These are phyloP conservation scores for Drosophila sp. DNA, from an alignment of 1,140 invertebrate genomes.

Conservation along the genomic window DNA sequence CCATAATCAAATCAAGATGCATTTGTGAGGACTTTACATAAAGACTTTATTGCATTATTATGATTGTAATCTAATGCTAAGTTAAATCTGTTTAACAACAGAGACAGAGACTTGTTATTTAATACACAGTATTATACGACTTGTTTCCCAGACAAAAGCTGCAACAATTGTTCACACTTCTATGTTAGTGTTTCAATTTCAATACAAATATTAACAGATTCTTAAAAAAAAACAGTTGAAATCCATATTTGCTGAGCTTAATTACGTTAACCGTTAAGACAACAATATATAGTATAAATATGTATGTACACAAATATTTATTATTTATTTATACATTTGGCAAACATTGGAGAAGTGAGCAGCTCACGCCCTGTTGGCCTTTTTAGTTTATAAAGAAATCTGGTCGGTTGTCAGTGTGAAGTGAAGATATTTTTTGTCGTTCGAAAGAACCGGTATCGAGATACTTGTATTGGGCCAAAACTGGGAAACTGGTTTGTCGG, in stretches of 20 bases:
- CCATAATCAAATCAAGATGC: not conserved
- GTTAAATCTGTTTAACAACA: not conserved
- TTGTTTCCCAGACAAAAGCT: not conserved
- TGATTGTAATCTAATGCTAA: not conserved
- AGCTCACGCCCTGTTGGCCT: constrained; percentile 4
- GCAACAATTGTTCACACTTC: not conserved
- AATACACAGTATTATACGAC: not conserved
- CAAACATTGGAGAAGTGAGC: constrained; percentile 1
- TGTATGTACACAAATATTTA: not conserved
- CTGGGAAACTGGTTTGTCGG: constrained; percentile 44
- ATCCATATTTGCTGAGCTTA: not conserved
- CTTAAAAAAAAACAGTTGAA: not conserved
- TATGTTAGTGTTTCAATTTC: not conserved
- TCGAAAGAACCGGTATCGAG: constrained; percentile 36
- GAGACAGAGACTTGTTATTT: not conserved
- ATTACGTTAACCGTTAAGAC: constrained; percentile 11
- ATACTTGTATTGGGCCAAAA: constrained; percentile 9
- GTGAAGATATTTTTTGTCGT: constrained; percentile 10
- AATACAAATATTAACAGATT: not conserved
- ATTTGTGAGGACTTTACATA: not conserved
- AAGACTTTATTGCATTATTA: not conserved
- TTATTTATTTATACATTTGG: constrained; percentile 2
- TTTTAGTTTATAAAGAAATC: constrained; percentile 36
- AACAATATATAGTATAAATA: not conserved
- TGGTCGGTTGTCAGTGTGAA: constrained; percentile 21